Conservation (phyloP, 1,140 invertebrate genomes). For the Samia ricini region DNA sequence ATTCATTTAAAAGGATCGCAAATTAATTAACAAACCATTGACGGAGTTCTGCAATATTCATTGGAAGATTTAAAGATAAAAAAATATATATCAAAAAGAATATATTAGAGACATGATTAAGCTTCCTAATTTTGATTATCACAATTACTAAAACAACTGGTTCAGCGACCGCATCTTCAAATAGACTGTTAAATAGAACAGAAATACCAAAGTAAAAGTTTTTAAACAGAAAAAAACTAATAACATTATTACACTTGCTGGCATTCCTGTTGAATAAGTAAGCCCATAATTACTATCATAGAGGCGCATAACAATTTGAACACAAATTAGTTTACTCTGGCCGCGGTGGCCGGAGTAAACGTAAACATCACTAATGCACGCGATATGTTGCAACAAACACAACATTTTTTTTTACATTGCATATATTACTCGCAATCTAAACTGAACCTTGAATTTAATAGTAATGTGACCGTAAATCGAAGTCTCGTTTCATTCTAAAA, state of each 20-base stretch:
- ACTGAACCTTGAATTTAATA: slow-evolving; percentile 6
- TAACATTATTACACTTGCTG: background rate
- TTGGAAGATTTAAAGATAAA: no score
- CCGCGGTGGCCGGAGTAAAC: slow-evolving; percentile 5
- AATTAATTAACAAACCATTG: no score
- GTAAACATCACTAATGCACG: slow-evolving; percentile 20
- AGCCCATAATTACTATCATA: background rate
- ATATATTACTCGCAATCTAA: slow-evolving; percentile 6
- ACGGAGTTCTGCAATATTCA: no score
- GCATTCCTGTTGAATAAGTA: background rate
- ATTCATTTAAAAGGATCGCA: no score
- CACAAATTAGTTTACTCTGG: slow-evolving; percentile 8
- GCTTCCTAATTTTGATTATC: no score
- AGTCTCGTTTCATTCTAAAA: background rate
- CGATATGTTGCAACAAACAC: slow-evolving; percentile 26
- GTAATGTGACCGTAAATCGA: background rate
- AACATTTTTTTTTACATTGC: slow-evolving; percentile 3
- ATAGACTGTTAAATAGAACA: no score
- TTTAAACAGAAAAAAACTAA: background rate
- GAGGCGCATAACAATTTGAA: background rate
- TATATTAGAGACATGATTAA: no score
- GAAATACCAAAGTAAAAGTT: background rate
- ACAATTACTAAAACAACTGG: no score
- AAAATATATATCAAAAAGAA: no score
- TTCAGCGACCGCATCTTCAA: no score